Conservation (phyloP, 1,140 invertebrate species). For the Papilio xuthus region DNA sequence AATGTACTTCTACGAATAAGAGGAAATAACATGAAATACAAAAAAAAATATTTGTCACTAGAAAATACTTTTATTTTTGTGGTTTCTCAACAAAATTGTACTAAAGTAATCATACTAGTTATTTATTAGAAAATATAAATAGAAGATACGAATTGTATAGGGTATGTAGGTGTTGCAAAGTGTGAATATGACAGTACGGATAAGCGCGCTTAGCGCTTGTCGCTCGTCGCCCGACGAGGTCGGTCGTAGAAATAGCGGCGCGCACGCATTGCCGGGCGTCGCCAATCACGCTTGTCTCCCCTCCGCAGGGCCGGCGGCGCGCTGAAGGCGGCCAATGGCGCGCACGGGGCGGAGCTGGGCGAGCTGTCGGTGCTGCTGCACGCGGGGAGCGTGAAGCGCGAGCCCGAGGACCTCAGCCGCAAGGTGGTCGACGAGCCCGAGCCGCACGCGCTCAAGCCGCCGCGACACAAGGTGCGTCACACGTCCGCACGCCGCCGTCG, state of each 20-base stretch:
- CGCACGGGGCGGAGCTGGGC: conserved; percentile 81
- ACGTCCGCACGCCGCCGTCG: conserved; percentile 77
- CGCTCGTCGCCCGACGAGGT: conserved; percentile 52
- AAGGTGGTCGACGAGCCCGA: conserved; percentile 80
- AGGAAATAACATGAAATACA: no score
- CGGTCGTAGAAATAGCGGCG: conserved; percentile 65
- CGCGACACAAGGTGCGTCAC: conserved; percentile 80
- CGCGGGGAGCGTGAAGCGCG: conserved; percentile 81
- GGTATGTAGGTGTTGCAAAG: conserved; percentile 43
- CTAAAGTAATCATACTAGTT: not conserved
- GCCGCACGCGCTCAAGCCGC: conserved; percentile 78
- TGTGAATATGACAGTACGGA: conserved; percentile 59
- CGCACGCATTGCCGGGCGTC: conserved; percentile 64
- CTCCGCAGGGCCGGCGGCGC: conserved; percentile 77
- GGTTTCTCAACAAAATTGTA: not conserved
- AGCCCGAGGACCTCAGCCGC: conserved; percentile 81
- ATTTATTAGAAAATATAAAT: not conserved
- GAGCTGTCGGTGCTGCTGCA: conserved; percentile 80
- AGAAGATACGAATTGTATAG: conserved; percentile 11
- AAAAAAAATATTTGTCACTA: not conserved
- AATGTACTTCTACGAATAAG: no score
- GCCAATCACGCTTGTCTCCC: conserved; percentile 74
- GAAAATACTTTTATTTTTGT: not conserved
- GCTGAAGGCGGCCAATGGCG: conserved; percentile 79
- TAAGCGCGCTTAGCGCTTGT: conserved; percentile 51